Evolutionary conservation across 1,140 invertebrate genomes (phyloP).

Genomic region (Solenopsis fugax): DNA sequence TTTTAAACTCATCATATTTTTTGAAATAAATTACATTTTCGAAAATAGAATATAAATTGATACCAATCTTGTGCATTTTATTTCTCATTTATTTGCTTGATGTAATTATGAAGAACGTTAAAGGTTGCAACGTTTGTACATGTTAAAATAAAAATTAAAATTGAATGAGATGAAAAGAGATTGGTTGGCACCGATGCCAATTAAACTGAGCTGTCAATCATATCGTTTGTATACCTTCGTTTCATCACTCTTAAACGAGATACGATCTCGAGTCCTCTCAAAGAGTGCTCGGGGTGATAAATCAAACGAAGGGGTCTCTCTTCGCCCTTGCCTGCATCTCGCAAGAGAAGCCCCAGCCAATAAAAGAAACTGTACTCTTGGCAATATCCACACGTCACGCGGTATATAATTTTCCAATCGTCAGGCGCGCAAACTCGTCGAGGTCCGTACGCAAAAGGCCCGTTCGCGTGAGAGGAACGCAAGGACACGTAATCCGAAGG

Average conservation of each 20-base stretch:
- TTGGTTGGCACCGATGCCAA: not conserved
- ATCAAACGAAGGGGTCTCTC: conserved; percentile 30
- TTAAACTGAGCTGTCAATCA: conserved; percentile 40
- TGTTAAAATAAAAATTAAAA: conserved; percentile 2
- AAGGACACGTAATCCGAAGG: conserved; percentile 68
- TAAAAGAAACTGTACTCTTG: conserved; percentile 15
- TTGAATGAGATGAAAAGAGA: not conserved
- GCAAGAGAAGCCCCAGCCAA: not conserved
- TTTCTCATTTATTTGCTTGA: not conserved
- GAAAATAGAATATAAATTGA: conserved; percentile 5
- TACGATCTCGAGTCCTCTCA: conserved; percentile 17
- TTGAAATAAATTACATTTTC: not conserved
- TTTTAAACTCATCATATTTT: not conserved
- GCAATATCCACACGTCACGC: conserved; percentile 50
- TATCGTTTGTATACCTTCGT: conserved; percentile 29
- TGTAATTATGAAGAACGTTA: not conserved
- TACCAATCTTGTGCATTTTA: not conserved
- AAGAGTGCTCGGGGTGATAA: conserved; percentile 21
- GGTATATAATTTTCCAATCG: conserved; percentile 65
- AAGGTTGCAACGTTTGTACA: not conserved
- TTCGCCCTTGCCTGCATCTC: not conserved
- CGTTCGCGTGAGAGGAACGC: conserved; percentile 63
- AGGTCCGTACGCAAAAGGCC: conserved; percentile 7
- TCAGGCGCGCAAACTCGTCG: conserved; percentile 34
- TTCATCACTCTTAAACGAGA: conserved; percentile 30